Evolutionary conservation across 1,140 invertebrate species (phyloP), one percentile per base, ranked within the genome.

Genomic region (Papilio polytes): DNA sequence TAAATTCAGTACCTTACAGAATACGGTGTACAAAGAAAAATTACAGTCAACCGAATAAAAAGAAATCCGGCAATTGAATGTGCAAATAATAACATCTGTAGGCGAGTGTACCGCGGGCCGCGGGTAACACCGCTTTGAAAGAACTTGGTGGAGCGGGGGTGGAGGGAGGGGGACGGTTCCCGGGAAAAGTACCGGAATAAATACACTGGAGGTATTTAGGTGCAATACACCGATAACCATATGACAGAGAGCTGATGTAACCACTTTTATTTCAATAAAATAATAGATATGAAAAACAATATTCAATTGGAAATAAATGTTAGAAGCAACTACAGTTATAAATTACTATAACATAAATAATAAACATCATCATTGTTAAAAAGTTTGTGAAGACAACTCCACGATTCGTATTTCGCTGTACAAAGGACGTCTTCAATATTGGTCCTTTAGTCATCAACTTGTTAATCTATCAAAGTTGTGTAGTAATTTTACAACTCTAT

Each of bases 161-260:
- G 13, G 22, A 2, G 48, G 74, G 22, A 26, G 53, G 22, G 22
- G 48, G 74, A 80, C 84, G 86, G 84, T 89, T 91, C 88, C 84
- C 81, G 87, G 87, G 90, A 90, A 88, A 88, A 89, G 88, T 88
- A 88, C 88, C 86, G 89, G 89, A 91, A 91, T 91, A 91, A 89
- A 91, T 90, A 85, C 86, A 84, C 81, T 80, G 80, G 78, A 76
- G 83, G 82, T 88, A 88, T 90, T 89, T 87, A 88, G 84, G 83
- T 85, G 81, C 81, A 82, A 80, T 82, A 74, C 73, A 36, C 74
- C 22, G 80, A 86, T 80, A 31, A 2, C 76, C 74, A 74, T 51
- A 80, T 53, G 22, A 7, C 48, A 36, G n/a, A 26, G 85, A 87
- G 88, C 13, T 84, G 85, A 48, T 85, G 78, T 78, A 82, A 86